These are phyloP conservation scores for Chrysogorgia sp. DNA, from an alignment of 92 coral and sea anemone genomes.

Conservation along the genomic window DNA sequence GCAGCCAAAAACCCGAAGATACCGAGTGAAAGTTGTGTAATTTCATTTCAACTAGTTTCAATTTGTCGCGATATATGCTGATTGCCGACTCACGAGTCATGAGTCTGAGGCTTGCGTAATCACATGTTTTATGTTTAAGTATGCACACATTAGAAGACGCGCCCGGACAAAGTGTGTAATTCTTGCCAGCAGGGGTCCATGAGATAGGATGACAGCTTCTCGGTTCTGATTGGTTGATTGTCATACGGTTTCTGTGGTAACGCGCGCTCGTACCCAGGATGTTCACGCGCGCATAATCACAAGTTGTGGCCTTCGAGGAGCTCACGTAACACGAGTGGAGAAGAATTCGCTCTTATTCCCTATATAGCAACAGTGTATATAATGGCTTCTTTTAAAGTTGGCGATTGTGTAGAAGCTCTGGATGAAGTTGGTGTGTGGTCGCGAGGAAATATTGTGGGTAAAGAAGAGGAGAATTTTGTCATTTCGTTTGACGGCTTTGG, in stretches of 20 bases:
- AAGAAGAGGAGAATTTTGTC: neutral
- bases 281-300: too few species aligned
- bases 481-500: slow-evolving; percentile 16
- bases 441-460: neutral
- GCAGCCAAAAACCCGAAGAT: too few species aligned
- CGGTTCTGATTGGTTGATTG: neutral
- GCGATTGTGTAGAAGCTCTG: slow-evolving; percentile 9
- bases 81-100: too few species aligned
- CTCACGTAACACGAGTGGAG: neutral
- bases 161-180: slow-evolving; percentile 7
- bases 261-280: too few species aligned
- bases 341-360: neutral
- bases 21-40: too few species aligned
- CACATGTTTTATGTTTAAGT: too few species aligned
- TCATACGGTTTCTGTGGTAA: too few species aligned
- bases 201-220: neutral
- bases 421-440: slow-evolving; percentile 20
- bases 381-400: slow-evolving; percentile 1
- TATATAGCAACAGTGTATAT: too few species aligned
- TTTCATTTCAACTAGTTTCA: too few species aligned
- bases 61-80: too few species aligned
- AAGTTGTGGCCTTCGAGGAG: too few species aligned
- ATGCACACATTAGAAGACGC: neutral
- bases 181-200: neutral
- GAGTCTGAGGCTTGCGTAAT: too few species aligned